Percentiles rank a stretch among this genome's conserved stretches.
These are phyloP conservation scores for Neoaliturus tenellus DNA, from an alignment of 2,888 invertebrate genomes.

Conservation along the genomic window DNA sequence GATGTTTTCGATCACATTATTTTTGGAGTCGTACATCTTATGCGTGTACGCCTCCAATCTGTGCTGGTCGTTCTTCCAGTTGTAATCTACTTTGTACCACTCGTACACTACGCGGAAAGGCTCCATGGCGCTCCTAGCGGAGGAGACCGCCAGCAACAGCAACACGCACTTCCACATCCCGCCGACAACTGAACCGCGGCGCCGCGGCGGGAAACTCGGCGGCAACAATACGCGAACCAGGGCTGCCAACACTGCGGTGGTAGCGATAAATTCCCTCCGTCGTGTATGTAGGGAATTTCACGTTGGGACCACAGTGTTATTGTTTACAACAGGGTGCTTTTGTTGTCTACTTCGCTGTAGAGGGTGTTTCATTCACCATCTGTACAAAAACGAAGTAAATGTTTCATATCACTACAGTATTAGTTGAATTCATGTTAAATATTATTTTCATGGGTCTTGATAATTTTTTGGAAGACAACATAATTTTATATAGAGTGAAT, in stretches of 20 bases:
- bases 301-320: neutral
- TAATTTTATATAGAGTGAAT: no score
- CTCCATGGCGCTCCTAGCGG: constrained; percentile 16
- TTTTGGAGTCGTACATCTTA: constrained; percentile 79
- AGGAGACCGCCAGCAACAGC: neutral
- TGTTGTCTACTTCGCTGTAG: no score
- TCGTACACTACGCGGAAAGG: constrained; percentile 81
- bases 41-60: constrained; percentile 76
- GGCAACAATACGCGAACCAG: neutral
- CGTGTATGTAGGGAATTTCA: neutral
- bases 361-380: no score
- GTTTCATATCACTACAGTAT: no score
- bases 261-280: neutral
- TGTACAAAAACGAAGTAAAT: no score
- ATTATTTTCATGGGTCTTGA: no score
- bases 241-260: neutral
- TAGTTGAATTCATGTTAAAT: no score
- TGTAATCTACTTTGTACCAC: constrained; percentile 83
- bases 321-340: no score
- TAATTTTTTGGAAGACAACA: no score
- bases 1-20: constrained; percentile 81
- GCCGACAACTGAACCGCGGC: neutral
- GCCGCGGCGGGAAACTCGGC: neutral
- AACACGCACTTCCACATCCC: neutral
- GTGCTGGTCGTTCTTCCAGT: constrained; percentile 78